Percentiles rank a stretch among this genome's conserved stretches.
Conservation (phyloP, 1,140 invertebrate genomes). For the Myzus persicae region DNA sequence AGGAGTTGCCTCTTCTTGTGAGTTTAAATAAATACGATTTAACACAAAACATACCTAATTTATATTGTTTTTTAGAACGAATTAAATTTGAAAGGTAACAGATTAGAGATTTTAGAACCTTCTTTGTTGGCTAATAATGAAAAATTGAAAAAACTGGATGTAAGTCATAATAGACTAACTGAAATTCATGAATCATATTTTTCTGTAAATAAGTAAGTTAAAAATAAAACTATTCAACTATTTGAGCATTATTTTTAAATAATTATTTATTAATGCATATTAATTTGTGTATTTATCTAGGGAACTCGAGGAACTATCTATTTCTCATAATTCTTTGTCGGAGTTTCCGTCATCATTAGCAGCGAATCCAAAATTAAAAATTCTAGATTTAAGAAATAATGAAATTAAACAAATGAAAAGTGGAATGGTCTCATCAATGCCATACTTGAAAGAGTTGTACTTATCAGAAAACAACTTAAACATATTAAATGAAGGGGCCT, state of each 20-base stretch:
- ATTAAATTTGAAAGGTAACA: conserved; percentile 79
- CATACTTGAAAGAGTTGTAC: conserved; percentile 73
- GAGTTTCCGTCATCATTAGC: conserved; percentile 76
- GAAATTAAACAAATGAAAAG: conserved; percentile 66
- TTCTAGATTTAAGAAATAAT: conserved; percentile 82
- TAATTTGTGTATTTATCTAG: conserved; percentile 64
- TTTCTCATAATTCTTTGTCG: conserved; percentile 79
- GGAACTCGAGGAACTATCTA: conserved; percentile 76
- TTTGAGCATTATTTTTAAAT: too few relatives aligned
- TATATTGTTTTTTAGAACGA: conserved; percentile 63
- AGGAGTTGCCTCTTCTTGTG: conserved; percentile 58
- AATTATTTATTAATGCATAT: background rate
- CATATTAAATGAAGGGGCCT: conserved; percentile 75
- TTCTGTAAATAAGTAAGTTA: conserved; percentile 68
- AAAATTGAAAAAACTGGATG: conserved; percentile 73
- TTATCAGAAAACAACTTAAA: conserved; percentile 79
- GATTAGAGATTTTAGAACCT: conserved; percentile 74
- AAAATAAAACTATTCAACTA: background rate
- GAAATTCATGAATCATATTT: conserved; percentile 74
- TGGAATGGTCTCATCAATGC: conserved; percentile 70
- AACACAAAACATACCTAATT: background rate
- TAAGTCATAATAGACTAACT: conserved; percentile 79
- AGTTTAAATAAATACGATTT: background rate
- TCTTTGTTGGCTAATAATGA: conserved; percentile 74
- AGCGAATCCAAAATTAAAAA: conserved; percentile 72